Percentiles rank a stretch among this genome's conserved stretches.
Conservation (phyloP, 92 coral and sea anemone species). For the Palythoa grandiflora region DNA sequence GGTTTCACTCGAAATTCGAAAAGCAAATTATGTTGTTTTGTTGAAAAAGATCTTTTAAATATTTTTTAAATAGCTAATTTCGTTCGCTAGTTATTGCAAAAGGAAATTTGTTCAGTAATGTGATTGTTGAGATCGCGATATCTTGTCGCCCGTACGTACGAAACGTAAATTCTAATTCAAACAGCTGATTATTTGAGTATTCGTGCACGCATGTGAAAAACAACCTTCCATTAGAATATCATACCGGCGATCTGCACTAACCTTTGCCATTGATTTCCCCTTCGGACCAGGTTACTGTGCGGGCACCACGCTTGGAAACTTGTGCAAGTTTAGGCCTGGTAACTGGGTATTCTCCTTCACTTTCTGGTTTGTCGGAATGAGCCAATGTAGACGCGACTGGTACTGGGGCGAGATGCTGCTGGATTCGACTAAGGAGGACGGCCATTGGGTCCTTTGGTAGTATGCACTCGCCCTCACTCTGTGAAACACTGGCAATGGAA, state of each 20-base stretch:
- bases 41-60: no score
- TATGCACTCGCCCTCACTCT: conserved; percentile 88
- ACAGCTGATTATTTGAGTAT: no score
- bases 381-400: conserved; percentile 1
- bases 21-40: no score
- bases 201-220: no score
- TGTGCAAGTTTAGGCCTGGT: conserved; percentile 25
- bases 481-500: conserved; percentile 73
- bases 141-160: no score
- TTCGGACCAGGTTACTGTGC: conserved; percentile 43
- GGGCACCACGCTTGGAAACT: conserved; percentile 31
- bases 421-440: conserved; percentile 56
- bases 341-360: conserved; percentile 41
- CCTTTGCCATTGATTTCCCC: conserved; percentile 24
- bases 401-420: conserved; percentile 56
- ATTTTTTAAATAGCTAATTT: no score
- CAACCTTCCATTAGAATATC: not conserved
- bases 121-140: no score
- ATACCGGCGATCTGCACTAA: not conserved
- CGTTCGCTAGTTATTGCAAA: no score
- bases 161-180: no score
- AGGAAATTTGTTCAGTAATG: no score
- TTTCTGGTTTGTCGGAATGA: not conserved
- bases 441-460: conserved; percentile 77
- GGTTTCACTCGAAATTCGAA: no score